Evolutionary conservation across 2,797 vertebrate genomes (phyloP).

Genomic region (Halcyon leucocephala): DNA sequence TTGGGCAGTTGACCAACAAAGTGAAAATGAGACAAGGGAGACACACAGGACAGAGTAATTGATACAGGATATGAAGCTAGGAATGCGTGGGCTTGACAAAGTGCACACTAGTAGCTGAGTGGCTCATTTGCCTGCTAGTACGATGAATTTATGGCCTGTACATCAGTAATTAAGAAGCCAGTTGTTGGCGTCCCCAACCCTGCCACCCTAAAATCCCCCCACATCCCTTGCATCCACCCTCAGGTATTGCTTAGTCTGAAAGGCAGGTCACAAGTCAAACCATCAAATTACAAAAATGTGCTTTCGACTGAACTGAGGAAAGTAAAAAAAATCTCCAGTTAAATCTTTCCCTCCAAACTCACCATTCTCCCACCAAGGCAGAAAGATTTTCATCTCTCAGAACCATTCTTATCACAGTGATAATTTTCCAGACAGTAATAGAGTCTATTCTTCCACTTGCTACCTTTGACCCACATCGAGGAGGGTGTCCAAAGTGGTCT

Average conservation of each 20-base stretch:
- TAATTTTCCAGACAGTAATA: neutral
- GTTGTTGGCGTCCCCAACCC: neutral
- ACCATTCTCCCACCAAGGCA: neutral
- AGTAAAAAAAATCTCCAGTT: neutral
- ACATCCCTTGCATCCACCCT: fast-evolving
- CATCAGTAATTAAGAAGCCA: neutral
- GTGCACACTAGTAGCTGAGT: neutral
- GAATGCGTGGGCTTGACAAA: slow-evolving; percentile 1
- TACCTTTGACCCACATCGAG: neutral
- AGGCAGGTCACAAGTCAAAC: neutral
- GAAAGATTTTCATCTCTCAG: neutral
- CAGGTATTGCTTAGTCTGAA: neutral
- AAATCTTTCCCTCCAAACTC: neutral
- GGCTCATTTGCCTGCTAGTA: neutral
- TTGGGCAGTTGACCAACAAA: neutral
- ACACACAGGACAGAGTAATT: slow-evolving; percentile 1
- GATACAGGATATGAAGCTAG: slow-evolving; percentile 35
- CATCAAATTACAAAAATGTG: neutral
- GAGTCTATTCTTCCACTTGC: neutral
- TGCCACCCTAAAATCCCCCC: neutral
- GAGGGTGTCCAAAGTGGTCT: neutral
- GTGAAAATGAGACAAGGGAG: neutral
- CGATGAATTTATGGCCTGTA: neutral
- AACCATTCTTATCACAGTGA: neutral
- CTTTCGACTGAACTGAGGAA: neutral